Percentiles rank a stretch among this genome's conserved stretches.
Conservation (phyloP, 2,797 vertebrate species). For the Galaxias olidus region DNA sequence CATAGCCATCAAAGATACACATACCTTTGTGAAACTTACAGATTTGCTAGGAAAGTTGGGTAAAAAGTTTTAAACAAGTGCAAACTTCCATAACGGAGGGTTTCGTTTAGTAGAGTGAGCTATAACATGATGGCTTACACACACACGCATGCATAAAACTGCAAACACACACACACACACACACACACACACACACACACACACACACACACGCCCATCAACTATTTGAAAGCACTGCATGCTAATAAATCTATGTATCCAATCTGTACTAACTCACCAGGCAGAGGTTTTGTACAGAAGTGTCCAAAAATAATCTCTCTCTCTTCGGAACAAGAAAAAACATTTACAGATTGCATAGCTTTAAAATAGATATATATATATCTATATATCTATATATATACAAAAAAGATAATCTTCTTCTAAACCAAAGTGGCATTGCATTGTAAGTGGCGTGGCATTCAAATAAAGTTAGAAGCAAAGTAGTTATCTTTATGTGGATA, state of each 20-base stretch:
- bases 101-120: background rate
- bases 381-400: too few species aligned
- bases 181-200: background rate
- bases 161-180: constrained; percentile 10
- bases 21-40: background rate
- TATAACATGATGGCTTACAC: background rate
- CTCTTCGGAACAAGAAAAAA: background rate
- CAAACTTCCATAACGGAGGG: background rate
- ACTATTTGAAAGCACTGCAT: background rate
- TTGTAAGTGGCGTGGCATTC: background rate
- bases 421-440: constrained; percentile 3
- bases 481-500: too few species aligned
- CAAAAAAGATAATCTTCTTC: too few species aligned
- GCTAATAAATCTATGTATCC: background rate
- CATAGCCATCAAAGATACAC: too few species aligned
- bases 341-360: constrained; percentile 56
- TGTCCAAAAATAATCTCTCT: background rate
- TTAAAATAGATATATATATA: constrained; percentile 7
- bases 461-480: background rate
- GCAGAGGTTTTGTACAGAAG: background rate
- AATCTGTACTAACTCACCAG: too few species aligned
- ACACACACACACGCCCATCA: constrained; percentile 3
- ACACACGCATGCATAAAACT: background rate
- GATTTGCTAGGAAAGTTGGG: background rate
- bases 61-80: background rate